Conservation (phyloP, 1,140 invertebrate species). For the Pseudomyrmex cubaensis region DNA sequence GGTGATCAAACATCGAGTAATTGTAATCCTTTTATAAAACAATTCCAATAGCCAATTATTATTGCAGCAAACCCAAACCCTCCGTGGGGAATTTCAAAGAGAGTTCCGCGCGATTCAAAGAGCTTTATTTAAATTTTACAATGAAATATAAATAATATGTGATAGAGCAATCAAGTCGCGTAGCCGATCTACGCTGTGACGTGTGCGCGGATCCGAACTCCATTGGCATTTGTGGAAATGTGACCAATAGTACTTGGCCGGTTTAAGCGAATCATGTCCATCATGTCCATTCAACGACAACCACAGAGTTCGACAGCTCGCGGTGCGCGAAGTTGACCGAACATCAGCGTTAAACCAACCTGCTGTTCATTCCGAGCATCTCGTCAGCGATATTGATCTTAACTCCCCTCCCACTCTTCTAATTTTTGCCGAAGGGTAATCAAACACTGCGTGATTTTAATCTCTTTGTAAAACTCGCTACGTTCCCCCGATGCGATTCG, state of each 20-base stretch:
- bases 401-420: neutral
- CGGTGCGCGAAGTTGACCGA: slow-evolving; percentile 3
- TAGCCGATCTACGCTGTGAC: neutral
- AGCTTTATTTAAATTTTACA: slow-evolving; percentile 61
- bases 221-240: slow-evolving; percentile 48
- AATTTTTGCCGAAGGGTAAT: slow-evolving; percentile 61
- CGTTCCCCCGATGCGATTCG: slow-evolving; percentile 32
- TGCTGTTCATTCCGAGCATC: slow-evolving; percentile 26
- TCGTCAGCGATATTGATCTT: slow-evolving; percentile 46
- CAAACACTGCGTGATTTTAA: slow-evolving; percentile 80
- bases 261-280: slow-evolving; percentile 45
- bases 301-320: slow-evolving; percentile 27
- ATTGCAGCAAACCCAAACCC: slow-evolving; percentile 21
- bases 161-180: slow-evolving; percentile 32
- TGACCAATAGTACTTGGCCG: slow-evolving; percentile 6
- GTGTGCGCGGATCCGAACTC: slow-evolving; percentile 5
- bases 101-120: slow-evolving; percentile 28
- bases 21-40: slow-evolving; percentile 80
- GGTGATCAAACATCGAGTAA: slow-evolving; percentile 83
- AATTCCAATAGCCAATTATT: slow-evolving; percentile 73
- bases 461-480: slow-evolving; percentile 76
- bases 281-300: slow-evolving; percentile 36
- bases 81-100: slow-evolving; percentile 18
- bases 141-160: slow-evolving; percentile 55
- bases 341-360: slow-evolving; percentile 31